These are phyloP conservation scores for Narcine bancroftii DNA, from an alignment of 2,113 vertebrate genomes.

Conservation along the genomic window DNA sequence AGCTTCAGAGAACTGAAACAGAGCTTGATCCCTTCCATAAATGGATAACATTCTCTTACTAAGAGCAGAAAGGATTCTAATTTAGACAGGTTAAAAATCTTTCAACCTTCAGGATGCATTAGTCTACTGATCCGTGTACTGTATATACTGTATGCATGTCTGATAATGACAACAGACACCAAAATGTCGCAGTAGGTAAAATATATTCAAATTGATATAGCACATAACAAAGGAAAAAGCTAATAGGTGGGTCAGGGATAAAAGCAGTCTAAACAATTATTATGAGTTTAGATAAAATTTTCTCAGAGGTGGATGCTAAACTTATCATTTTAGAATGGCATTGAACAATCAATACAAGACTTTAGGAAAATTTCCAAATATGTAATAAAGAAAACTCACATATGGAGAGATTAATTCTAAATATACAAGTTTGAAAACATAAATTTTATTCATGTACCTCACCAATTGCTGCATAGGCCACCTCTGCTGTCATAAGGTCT, in stretches of 20 bases:
- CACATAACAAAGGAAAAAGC: background rate
- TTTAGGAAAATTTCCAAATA: background rate
- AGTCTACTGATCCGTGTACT: background rate
- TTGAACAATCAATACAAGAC: background rate
- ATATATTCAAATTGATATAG: background rate
- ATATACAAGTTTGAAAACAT: background rate
- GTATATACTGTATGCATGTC: too few relatives aligned
- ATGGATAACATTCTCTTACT: background rate
- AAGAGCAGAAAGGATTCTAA: background rate
- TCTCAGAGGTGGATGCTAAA: too few relatives aligned
- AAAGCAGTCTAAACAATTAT: background rate
- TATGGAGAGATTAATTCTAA: background rate
- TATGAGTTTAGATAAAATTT: too few relatives aligned
- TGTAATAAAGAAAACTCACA: background rate
- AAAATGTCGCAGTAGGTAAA: background rate
- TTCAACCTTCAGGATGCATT: background rate
- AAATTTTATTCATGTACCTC: conserved; percentile 60
- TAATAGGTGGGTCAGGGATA: background rate
- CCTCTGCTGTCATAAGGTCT: conserved; percentile 81
- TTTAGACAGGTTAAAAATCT: background rate
- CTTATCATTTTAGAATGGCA: background rate
- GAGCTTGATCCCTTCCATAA: background rate
- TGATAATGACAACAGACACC: background rate
- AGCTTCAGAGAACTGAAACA: background rate
- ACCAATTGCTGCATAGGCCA: conserved; percentile 80